Percentiles rank a stretch among this genome's conserved stretches.
phyloP scores from a whole-genome alignment of 2,888 invertebrate species.

The Aphidius colemani region DNA sequence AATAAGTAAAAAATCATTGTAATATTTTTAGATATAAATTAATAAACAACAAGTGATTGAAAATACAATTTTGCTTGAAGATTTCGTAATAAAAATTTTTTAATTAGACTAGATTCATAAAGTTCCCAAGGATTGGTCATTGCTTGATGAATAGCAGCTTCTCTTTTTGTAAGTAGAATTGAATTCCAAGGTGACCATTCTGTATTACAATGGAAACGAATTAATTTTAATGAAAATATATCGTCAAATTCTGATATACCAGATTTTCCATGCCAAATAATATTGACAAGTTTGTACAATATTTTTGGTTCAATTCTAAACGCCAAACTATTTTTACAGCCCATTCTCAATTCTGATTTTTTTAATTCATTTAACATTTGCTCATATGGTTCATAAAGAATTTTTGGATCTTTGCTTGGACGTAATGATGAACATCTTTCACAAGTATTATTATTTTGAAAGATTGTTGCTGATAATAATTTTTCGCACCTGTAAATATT shows the following conservation, averaged over 20 bases:
- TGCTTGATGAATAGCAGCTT: conserved; percentile 77
- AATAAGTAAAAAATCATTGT: neutral
- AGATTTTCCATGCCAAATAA: conserved; percentile 89
- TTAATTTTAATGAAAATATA: conserved; percentile 73
- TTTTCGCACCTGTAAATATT: conserved; percentile 33
- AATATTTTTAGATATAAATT: neutral
- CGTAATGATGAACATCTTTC: conserved; percentile 33
- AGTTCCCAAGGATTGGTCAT: conserved; percentile 59
- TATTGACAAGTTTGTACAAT: conserved; percentile 80
- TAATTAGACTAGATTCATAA: conserved; percentile 72
- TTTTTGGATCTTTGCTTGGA: conserved; percentile 33
- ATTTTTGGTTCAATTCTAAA: conserved; percentile 81
- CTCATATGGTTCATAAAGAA: conserved; percentile 66
- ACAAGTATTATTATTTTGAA: conserved; percentile 29
- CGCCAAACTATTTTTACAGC: conserved; percentile 61
- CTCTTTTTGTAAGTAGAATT: conserved; percentile 79
- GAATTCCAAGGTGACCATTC: conserved; percentile 97
- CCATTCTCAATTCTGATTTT: conserved; percentile 59
- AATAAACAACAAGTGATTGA: conserved; percentile 46
- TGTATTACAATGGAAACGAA: conserved; percentile 75
- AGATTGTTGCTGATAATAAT: conserved; percentile 29
- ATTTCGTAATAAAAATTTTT: conserved; percentile 70
- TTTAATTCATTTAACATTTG: conserved; percentile 77
- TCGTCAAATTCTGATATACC: conserved; percentile 80
- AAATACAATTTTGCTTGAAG: conserved; percentile 72